Conservation (phyloP, 1,140 invertebrate genomes). For the Polyergus mexicanus region DNA sequence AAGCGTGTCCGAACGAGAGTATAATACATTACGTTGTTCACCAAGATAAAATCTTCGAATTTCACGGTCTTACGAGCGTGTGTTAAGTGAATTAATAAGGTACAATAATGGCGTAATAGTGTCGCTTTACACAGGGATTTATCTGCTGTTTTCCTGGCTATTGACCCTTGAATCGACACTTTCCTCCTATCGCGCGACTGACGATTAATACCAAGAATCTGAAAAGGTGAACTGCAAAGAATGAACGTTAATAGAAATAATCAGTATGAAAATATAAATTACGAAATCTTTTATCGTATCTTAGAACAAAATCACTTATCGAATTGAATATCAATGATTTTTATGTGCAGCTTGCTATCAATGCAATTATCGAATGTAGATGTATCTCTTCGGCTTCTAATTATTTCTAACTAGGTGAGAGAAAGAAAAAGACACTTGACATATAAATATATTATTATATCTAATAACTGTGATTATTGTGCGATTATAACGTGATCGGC, state of each 20-base stretch:
- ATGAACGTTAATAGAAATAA: background rate
- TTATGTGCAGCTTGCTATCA: background rate
- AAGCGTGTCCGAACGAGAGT: background rate
- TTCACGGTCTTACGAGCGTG: background rate
- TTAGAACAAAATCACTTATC: background rate
- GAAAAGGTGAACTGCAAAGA: background rate
- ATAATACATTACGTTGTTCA: background rate
- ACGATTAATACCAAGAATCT: conserved; percentile 25
- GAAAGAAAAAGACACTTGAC: too few species aligned
- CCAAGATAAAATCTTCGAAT: conserved; percentile 12
- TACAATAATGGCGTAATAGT: conserved; percentile 37
- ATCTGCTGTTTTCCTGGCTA: conserved; percentile 36
- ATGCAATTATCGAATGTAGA: conserved; percentile 11
- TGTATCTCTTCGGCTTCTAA: background rate
- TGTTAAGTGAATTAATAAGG: conserved; percentile 12
- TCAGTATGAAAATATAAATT: background rate
- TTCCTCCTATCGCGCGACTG: conserved; percentile 12
- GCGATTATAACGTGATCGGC: conserved; percentile 12
- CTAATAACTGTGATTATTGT: conserved; percentile 36
- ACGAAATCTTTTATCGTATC: background rate
- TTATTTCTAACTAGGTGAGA: conserved; percentile 29
- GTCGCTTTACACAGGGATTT: conserved; percentile 29
- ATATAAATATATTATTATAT: conserved; percentile 22
- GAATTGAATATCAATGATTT: conserved; percentile 8
- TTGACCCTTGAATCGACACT: conserved; percentile 28